Evolutionary conservation across 2,797 vertebrate genomes (phyloP).

Genomic region (Halcyon badia): DNA sequence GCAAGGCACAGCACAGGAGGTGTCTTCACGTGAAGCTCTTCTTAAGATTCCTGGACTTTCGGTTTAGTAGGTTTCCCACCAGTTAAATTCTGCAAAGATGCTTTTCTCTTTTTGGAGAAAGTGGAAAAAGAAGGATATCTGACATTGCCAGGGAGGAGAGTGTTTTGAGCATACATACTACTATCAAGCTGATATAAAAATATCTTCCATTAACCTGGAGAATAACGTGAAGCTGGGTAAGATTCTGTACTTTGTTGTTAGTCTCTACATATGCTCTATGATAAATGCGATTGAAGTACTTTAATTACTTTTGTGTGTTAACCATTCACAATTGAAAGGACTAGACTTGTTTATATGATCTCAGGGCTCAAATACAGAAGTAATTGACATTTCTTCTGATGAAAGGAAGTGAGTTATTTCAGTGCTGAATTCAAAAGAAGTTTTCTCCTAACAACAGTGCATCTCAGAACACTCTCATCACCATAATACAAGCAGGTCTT

Average conservation of each 20-base stretch:
- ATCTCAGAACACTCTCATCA: conserved; percentile 34
- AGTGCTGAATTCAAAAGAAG: neutral
- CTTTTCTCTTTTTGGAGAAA: neutral
- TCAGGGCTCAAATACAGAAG: neutral
- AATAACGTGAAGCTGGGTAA: neutral
- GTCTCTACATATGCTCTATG: neutral
- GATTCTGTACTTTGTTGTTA: neutral
- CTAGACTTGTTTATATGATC: conserved; percentile 30
- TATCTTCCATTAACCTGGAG: neutral
- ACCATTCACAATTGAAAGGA: neutral
- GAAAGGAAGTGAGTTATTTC: conserved; percentile 33
- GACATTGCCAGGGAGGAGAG: neutral
- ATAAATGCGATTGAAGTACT: conserved; percentile 23
- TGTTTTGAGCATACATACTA: neutral
- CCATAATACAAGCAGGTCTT: conserved; percentile 22
- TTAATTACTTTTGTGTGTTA: conserved; percentile 49
- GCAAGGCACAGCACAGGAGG: neutral
- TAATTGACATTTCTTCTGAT: conserved; percentile 43
- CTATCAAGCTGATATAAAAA: neutral
- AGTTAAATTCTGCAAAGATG: neutral
- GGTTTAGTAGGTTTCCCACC: neutral
- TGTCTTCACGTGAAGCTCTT: rapidly evolving
- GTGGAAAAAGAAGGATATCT: neutral
- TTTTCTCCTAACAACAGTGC: neutral
- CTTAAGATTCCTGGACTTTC: neutral